phyloP scores from a whole-genome alignment of 1,140 invertebrate species.

The Wasmannia auropunctata region DNA sequence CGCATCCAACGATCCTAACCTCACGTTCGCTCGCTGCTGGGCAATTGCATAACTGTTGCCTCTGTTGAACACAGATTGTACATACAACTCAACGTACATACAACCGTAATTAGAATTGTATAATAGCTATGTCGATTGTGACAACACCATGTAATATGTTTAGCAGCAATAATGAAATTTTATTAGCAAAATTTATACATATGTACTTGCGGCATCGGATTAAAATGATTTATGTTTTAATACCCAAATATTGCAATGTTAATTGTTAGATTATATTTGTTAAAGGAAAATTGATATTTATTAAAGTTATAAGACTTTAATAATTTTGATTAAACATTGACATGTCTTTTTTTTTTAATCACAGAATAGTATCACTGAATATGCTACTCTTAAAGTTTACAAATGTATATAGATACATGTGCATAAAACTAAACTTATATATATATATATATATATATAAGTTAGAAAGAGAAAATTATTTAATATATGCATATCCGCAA shows the following conservation, averaged over 20 bases:
- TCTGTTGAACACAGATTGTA: not conserved
- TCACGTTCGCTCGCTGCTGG: not conserved
- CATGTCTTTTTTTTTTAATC: not conserved
- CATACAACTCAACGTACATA: not conserved
- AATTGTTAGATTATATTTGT: too few species aligned
- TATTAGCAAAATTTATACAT: not conserved
- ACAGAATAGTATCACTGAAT: not conserved
- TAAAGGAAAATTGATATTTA: not conserved
- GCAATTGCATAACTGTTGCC: not conserved
- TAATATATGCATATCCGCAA: not conserved
- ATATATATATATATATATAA: not conserved
- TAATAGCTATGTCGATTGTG: not conserved
- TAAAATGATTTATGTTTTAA: not conserved
- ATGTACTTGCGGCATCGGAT: not conserved
- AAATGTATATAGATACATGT: not conserved
- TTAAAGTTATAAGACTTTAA: not conserved
- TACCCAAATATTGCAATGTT: not conserved
- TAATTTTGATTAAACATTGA: not conserved
- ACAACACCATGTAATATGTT: not conserved
- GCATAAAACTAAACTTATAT: not conserved
- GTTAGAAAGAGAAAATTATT: not conserved
- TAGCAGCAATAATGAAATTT: not conserved
- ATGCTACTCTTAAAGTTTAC: not conserved
- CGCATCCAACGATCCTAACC: not conserved
- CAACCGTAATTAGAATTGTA: conserved; percentile 18